These are phyloP conservation scores for Indri indri DNA, from an alignment of 2,113 vertebrate species.

Conservation along the genomic window DNA sequence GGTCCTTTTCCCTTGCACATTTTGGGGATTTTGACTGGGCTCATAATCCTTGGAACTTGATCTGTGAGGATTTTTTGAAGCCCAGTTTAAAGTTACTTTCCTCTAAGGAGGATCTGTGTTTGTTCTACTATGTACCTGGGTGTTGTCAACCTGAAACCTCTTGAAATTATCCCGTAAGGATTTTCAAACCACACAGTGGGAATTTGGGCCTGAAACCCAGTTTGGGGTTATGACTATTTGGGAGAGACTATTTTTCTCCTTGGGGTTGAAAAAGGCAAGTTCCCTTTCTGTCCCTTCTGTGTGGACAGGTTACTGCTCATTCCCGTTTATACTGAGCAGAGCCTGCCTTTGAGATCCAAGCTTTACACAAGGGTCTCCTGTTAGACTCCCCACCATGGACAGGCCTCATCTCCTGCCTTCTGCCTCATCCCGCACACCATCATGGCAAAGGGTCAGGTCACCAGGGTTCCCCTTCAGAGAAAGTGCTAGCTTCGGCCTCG, in stretches of 20 bases:
- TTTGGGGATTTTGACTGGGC: not conserved
- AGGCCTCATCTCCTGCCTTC: not conserved
- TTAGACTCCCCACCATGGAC: not conserved
- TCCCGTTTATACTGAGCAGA: not conserved
- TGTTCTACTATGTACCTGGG: not conserved
- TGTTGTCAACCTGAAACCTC: not conserved
- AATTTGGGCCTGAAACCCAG: not conserved
- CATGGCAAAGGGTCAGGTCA: rapidly evolving
- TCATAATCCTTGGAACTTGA: not conserved
- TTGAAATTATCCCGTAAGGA: not conserved
- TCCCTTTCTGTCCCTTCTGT: not conserved
- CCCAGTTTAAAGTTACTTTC: not conserved
- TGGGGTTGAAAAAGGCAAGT: not conserved
- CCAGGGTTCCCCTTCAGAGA: not conserved
- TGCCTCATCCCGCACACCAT: not conserved
- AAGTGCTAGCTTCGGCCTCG: not conserved
- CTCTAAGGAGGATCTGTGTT: not conserved
- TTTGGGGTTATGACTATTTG: not conserved
- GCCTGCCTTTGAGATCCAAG: not conserved
- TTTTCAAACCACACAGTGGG: not conserved
- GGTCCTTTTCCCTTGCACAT: not conserved
- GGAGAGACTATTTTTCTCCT: not conserved
- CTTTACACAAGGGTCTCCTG: not conserved
- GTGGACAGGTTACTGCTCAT: not conserved
- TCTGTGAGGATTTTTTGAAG: not conserved